phyloP scores from a whole-genome alignment of 1,140 invertebrate species.

The Tachypleus tridentatus region DNA sequence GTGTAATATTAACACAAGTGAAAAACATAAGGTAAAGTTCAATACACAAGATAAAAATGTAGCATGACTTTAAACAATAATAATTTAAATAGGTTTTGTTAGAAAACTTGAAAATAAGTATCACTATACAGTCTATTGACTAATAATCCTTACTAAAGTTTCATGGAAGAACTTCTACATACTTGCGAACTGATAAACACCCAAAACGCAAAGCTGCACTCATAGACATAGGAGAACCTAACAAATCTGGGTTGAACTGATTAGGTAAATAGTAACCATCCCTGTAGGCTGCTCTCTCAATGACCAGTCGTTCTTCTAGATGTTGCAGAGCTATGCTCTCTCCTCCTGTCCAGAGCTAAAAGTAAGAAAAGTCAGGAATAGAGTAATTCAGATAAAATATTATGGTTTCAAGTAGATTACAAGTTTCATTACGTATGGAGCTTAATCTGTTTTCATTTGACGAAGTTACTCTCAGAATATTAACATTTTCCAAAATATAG shows the following conservation, averaged over 20 bases:
- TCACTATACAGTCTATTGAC: neutral
- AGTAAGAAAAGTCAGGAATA: conserved; percentile 35
- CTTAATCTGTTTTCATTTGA: too few species aligned
- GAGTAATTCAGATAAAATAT: too few species aligned
- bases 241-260: conserved; percentile 51
- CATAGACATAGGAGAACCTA: conserved; percentile 51
- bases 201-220: conserved; percentile 62
- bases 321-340: conserved; percentile 64
- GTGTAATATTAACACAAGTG: too few species aligned
- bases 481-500: too few species aligned
- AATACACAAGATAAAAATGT: too few species aligned
- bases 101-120: neutral
- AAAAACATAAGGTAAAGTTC: too few species aligned
- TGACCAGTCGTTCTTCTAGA: conserved; percentile 67
- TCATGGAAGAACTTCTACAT: neutral
- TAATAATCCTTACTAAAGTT: neutral
- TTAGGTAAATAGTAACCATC: conserved; percentile 55
- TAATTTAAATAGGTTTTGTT: too few species aligned
- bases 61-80: too few species aligned
- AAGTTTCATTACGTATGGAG: too few species aligned
- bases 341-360: conserved; percentile 54
- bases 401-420: too few species aligned
- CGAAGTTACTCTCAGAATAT: too few species aligned
- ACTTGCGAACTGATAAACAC: conserved; percentile 40
- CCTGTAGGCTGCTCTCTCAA: conserved; percentile 76